These are phyloP conservation scores for Ctenopoma multispine DNA, from an alignment of 2,797 vertebrate genomes.

Conservation along the genomic window DNA sequence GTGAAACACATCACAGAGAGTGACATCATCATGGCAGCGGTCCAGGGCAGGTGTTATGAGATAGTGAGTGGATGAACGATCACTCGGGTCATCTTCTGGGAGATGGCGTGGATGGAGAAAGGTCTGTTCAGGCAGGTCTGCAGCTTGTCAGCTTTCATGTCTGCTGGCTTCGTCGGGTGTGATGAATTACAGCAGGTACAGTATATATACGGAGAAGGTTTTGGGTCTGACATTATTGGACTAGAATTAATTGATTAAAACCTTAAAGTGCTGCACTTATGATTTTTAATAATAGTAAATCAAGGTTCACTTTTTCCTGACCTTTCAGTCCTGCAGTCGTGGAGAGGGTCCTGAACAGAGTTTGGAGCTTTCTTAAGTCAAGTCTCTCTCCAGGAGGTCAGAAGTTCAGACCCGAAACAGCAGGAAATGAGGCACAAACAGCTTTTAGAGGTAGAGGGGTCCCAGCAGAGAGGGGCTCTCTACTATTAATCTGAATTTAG, in stretches of 20 bases:
- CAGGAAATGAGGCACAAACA: too few species aligned
- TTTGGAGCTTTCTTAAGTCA: too few species aligned
- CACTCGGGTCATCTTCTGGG: conserved; percentile 37
- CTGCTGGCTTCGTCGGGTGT: neutral
- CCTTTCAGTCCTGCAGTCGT: neutral
- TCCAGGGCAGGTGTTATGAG: conserved; percentile 54
- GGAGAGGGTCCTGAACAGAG: too few species aligned
- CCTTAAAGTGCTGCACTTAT: neutral
- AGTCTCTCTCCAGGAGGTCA: too few species aligned
- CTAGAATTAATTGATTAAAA: neutral
- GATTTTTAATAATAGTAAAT: neutral
- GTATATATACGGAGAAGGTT: neutral
- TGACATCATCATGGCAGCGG: conserved; percentile 38
- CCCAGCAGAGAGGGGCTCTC: too few species aligned
- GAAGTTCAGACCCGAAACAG: too few species aligned
- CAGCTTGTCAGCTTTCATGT: conserved; percentile 17
- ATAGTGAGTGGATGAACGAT: conserved; percentile 43
- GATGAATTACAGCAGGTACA: conserved; percentile 3
- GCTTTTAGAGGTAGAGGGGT: too few species aligned
- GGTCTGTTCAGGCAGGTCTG: conserved; percentile 32
- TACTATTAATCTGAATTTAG: too few species aligned
- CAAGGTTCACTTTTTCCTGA: neutral
- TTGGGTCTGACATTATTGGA: neutral
- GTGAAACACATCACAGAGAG: neutral
- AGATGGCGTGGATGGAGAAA: conserved; percentile 2